phyloP scores from a whole-genome alignment of 2,113 vertebrate genomes.

The Odobenus rosmarus region DNA sequence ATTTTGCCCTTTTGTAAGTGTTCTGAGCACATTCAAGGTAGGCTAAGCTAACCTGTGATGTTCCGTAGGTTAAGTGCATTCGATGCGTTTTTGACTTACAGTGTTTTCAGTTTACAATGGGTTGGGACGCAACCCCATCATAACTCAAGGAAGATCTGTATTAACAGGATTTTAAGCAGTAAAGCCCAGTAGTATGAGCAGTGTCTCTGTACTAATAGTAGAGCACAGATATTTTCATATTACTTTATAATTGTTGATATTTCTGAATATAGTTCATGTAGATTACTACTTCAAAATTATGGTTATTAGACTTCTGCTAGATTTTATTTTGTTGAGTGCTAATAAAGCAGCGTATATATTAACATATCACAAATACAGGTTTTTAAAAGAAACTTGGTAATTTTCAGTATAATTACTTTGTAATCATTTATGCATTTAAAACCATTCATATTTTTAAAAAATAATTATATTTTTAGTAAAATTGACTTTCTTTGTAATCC shows the following conservation, averaged over 20 bases:
- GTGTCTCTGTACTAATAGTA: not conserved
- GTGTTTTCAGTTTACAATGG: not conserved
- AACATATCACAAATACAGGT: not conserved
- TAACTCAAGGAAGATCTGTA: not conserved
- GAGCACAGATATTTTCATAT: conserved; percentile 2
- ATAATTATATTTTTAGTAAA: conserved; percentile 15
- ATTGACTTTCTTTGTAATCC: not conserved
- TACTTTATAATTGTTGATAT: not conserved
- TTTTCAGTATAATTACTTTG: not conserved
- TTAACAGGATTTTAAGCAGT: not conserved
- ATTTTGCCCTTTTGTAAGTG: not conserved
- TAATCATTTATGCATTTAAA: conserved; percentile 12
- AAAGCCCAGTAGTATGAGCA: not conserved
- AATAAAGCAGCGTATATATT: not conserved
- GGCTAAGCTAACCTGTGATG: not conserved
- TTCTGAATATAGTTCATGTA: not conserved
- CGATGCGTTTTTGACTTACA: not conserved
- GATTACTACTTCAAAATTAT: not conserved
- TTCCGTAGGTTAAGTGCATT: not conserved
- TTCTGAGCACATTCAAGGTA: not conserved
- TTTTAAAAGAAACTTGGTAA: conserved; percentile 8
- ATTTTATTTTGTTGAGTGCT: conserved; percentile 29
- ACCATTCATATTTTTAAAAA: not conserved
- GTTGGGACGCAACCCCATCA: not conserved
- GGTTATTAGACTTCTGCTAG: not conserved